A percentile compares a stretch with the other conserved stretches of the same genome.
phyloP scores from a whole-genome alignment of 1,140 invertebrate genomes.

The Bombus sylvicola region DNA sequence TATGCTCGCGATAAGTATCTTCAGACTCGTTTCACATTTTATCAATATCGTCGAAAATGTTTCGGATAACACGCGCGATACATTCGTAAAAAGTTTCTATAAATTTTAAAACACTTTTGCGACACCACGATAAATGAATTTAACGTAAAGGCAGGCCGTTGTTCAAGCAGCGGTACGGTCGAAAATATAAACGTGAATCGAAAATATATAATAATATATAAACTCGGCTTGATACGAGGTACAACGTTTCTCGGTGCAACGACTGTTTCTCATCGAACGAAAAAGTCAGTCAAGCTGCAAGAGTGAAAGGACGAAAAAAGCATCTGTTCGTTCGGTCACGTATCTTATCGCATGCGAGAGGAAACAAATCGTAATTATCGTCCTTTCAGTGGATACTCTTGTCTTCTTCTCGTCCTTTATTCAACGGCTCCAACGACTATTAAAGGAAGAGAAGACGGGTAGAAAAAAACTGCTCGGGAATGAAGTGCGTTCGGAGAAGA shows the following conservation, averaged over 20 bases:
- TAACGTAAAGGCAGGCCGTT: background rate
- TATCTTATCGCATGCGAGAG: background rate
- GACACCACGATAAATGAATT: background rate
- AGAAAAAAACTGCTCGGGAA: background rate
- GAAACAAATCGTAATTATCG: constrained; percentile 35
- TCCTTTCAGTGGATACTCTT: background rate
- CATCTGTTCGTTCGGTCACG: background rate
- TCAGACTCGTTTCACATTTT: background rate
- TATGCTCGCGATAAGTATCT: too few relatives aligned
- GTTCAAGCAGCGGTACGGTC: background rate
- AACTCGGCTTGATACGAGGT: background rate
- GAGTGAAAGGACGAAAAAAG: background rate
- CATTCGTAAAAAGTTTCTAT: too few relatives aligned
- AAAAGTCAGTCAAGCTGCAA: background rate
- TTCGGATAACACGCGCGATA: too few relatives aligned
- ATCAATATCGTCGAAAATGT: too few relatives aligned
- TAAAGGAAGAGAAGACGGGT: background rate
- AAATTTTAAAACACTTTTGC: background rate
- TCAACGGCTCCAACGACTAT: background rate
- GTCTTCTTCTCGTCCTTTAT: background rate
- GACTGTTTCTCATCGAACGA: background rate
- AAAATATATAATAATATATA: background rate
- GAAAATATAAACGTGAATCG: too few relatives aligned
- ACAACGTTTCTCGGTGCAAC: background rate
- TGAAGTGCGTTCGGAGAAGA: constrained; percentile 7